Conservation (phyloP, 2,797 vertebrate species). For the Bradypus variegatus region DNA sequence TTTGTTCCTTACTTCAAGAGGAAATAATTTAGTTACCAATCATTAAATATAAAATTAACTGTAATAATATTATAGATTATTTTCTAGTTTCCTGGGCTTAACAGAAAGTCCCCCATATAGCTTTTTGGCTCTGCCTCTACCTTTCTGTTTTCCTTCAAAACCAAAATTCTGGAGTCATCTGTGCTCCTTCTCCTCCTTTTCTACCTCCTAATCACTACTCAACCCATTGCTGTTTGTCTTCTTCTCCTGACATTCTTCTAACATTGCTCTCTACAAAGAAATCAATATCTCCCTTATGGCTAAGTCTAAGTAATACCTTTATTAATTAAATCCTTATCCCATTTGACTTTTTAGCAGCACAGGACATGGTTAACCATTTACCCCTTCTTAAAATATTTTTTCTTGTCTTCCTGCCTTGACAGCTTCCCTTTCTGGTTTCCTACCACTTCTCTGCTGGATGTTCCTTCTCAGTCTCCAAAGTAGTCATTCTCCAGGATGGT, state of each 20-base stretch:
- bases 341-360: background rate
- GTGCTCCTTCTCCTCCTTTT: background rate
- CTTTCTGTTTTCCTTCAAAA: background rate
- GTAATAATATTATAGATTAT: background rate
- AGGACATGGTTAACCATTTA: too few species aligned
- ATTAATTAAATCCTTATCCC: too few species aligned
- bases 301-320: background rate
- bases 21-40: background rate
- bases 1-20: background rate
- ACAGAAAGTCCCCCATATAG: background rate
- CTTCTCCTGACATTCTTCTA: background rate
- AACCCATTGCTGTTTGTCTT: background rate
- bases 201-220: background rate
- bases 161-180: background rate
- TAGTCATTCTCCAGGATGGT: background rate
- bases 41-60: background rate
- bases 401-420: background rate
- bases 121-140: background rate
- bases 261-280: background rate
- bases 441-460: background rate
- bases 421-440: background rate
- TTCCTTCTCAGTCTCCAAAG: background rate
- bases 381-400: background rate
- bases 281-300: background rate
- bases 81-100: background rate